Conservation (phyloP, 1,140 invertebrate genomes). For the Drosophila eugracilis region DNA sequence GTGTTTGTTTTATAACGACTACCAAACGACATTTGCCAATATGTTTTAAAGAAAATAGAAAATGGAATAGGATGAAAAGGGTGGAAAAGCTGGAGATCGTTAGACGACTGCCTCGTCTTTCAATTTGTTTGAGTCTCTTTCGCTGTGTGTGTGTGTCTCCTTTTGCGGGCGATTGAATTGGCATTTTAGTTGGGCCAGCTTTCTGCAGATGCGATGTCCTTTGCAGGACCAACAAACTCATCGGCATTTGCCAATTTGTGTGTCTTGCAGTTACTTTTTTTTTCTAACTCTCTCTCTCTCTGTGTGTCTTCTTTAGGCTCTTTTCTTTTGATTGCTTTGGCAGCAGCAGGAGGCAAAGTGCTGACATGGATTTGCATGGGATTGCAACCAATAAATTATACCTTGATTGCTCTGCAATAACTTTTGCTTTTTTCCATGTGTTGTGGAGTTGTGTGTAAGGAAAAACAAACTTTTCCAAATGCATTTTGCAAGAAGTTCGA, state of each 20-base stretch:
- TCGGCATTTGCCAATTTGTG: slow-evolving; percentile 55
- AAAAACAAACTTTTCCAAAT: not conserved
- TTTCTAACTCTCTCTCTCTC: too few species aligned
- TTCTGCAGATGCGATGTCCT: slow-evolving; percentile 41
- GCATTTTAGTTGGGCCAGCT: slow-evolving; percentile 38
- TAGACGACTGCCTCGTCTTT: slow-evolving; percentile 12
- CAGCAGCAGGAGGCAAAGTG: slow-evolving; percentile 25
- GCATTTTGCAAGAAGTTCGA: too few species aligned
- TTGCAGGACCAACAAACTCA: slow-evolving; percentile 31
- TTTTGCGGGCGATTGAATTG: slow-evolving; percentile 54
- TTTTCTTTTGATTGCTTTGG: slow-evolving; percentile 31
- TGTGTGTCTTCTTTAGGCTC: slow-evolving; percentile 12
- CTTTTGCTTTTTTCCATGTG: slow-evolving; percentile 15
- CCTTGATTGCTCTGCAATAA: slow-evolving; percentile 31
- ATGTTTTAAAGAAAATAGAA: slow-evolving; percentile 45
- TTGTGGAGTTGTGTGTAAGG: not conserved
- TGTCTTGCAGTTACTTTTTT: slow-evolving; percentile 24
- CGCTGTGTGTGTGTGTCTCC: slow-evolving; percentile 18
- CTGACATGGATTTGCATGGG: slow-evolving; percentile 14
- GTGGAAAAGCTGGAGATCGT: slow-evolving; percentile 24
- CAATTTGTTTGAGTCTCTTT: slow-evolving; percentile 22
- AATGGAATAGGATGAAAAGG: slow-evolving; percentile 11
- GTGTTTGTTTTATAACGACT: slow-evolving; percentile 73
- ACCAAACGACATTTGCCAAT: slow-evolving; percentile 68
- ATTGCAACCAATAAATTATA: slow-evolving; percentile 52